Conservation (phyloP, 2,113 vertebrate species). For the Limnothrissa miodon region DNA sequence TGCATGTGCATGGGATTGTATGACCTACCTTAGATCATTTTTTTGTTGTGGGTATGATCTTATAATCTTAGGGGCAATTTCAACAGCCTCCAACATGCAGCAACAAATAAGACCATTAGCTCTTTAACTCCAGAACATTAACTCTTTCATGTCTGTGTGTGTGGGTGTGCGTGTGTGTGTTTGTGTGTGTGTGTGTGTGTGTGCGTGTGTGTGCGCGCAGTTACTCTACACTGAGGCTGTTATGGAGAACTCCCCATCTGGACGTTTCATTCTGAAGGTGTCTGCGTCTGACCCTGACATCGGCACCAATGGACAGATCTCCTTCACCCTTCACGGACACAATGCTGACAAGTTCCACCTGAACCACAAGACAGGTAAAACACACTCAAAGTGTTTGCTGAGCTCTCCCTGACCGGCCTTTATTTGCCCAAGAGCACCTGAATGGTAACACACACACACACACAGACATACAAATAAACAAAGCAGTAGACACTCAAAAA, state of each 20-base stretch:
- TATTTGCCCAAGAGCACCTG: conserved; percentile 26
- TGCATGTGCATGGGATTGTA: not conserved
- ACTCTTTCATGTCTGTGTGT: not conserved
- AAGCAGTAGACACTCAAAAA: not conserved
- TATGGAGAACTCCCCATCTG: conserved; percentile 80
- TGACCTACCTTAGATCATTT: not conserved
- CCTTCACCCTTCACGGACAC: conserved; percentile 85
- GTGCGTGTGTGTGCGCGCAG: no score
- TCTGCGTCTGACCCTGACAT: conserved; percentile 82
- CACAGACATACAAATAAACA: no score
- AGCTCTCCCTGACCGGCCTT: not conserved
- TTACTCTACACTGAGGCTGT: conserved; percentile 81
- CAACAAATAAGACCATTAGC: not conserved
- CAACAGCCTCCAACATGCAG: not conserved
- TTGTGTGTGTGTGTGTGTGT: no score
- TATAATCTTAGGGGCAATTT: not conserved
- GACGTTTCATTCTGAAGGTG: conserved; percentile 81
- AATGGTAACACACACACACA: conserved; percentile 19
- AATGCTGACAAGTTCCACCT: conserved; percentile 85
- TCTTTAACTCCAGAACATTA: not conserved
- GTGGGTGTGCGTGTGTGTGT: not conserved
- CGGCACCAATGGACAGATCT: conserved; percentile 84
- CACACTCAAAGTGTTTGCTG: conserved; percentile 24
- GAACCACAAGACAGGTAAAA: conserved; percentile 82
- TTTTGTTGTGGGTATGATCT: not conserved